Base-by-base conservation (phyloP, 53 echinoderm and acorn worm species). In the Holothuria leucospilota region DNA sequence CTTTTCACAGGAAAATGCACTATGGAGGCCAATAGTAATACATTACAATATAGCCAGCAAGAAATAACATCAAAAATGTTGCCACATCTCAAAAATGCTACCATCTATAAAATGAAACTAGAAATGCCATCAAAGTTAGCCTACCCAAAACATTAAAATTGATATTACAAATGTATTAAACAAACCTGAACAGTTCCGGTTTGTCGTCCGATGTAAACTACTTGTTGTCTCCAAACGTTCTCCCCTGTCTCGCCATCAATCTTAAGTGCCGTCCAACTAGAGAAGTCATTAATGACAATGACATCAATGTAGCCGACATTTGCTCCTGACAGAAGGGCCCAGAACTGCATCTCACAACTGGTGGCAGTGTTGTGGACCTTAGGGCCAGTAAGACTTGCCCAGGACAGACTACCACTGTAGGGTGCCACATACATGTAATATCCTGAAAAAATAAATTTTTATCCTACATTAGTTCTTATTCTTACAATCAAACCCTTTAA, bases 361-460 rank as follows among this genome's bases (percentile, higher is more conserved):
- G 97, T 85, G 24, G 94, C 97, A 1, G 94, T 82, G 63, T 97
- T 91, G 77, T 84, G 90, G 23, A 93, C 68, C 21, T 18, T 63
- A 24, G 93, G 93, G 51, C 93, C 84, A 16, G 60, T 78, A 20
- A 90, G 85, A 51, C 87, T 87, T 5, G 90, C 93, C 85, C 85
- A 90, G 8, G 62, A 23, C 11, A 85, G 87, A 46, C 70, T 69
- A 51, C 88, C 64, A 20, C 79, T 85, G 51, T 85, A 90, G 27
- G 94, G 81, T 8, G 88, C 92, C 11, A 96, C 96, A 34, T 96
- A 96, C 86, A 96, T 88, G 75, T 96, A 96, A 88, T 92, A 96
- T 21, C 96, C 94, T 96, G 82, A 5, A 24, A 20, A 20, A 80
- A 14, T 13, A 46, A 34, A 34, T 34, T n/a, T 34, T 34, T 1